Evolutionary conservation across 92 coral and sea anemone species (phyloP).

Genomic region (Paramuricea clavata): DNA sequence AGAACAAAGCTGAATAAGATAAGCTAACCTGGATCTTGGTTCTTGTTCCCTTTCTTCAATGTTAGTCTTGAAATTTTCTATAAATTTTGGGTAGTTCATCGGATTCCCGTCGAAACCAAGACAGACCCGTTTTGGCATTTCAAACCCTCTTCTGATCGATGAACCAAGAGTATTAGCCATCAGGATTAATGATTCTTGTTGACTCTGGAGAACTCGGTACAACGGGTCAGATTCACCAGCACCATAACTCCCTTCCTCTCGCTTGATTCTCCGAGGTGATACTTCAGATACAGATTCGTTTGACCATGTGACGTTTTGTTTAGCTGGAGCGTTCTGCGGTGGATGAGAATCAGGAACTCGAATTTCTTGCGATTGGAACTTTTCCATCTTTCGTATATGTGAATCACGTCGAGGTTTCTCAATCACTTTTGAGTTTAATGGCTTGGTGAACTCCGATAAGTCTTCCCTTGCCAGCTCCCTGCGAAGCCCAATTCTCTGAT

Average conservation of each 20-base stretch:
- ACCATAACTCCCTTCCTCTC: neutral
- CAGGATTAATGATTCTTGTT: constrained; percentile 3
- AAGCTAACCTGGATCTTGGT: constrained; percentile 7
- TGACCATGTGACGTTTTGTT: neutral
- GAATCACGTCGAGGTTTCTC: neutral
- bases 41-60: constrained; percentile 17
- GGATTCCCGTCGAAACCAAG: constrained; percentile 13
- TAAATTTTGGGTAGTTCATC: constrained; percentile 9
- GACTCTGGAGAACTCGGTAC: constrained; percentile 12
- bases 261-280: neutral
- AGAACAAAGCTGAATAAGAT: constrained; percentile 13
- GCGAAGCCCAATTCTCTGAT: neutral
- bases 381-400: neutral
- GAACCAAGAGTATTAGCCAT: constrained; percentile 24
- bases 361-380: neutral
- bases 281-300: neutral
- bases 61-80: constrained; percentile 15
- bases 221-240: constrained; percentile 8
- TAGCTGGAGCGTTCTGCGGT: neutral
- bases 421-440: neutral
- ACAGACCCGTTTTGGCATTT: constrained; percentile 23
- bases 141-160: constrained; percentile 20
- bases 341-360: neutral
- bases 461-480: neutral
- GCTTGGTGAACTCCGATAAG: neutral